These are phyloP conservation scores for Lamprologus ornatipinnis DNA, from an alignment of 2,113 vertebrate genomes.

Conservation along the genomic window DNA sequence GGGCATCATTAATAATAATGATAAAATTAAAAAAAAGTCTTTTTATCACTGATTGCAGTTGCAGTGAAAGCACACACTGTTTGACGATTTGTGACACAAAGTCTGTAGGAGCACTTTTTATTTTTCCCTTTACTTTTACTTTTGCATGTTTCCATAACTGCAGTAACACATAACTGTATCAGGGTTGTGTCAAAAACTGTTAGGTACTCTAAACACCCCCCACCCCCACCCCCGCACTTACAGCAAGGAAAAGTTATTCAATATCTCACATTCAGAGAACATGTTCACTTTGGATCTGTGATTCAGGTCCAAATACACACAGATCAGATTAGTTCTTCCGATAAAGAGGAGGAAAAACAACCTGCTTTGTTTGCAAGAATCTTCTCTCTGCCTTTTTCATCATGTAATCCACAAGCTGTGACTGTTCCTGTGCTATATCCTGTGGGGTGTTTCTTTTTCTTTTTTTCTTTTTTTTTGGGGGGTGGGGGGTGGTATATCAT, in stretches of 20 bases:
- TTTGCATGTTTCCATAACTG: neutral
- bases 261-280: neutral
- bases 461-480: too few species aligned
- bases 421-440: neutral
- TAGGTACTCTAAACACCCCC: too few species aligned
- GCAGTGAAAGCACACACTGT: neutral
- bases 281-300: neutral
- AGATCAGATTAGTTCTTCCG: neutral
- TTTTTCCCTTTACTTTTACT: neutral
- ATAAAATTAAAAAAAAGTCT: fast-evolving
- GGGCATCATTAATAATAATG: neutral
- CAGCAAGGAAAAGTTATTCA: neutral
- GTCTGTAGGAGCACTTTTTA: neutral
- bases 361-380: neutral
- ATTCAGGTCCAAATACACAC: neutral
- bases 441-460: fast-evolving
- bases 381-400: neutral
- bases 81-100: neutral
- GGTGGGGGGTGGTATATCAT: neutral
- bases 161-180: neutral
- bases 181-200: neutral
- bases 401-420: neutral
- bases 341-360: neutral
- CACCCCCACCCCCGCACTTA: neutral
- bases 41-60: neutral